Conservation (phyloP, 2,888 invertebrate species). For the Lasius platythorax region DNA sequence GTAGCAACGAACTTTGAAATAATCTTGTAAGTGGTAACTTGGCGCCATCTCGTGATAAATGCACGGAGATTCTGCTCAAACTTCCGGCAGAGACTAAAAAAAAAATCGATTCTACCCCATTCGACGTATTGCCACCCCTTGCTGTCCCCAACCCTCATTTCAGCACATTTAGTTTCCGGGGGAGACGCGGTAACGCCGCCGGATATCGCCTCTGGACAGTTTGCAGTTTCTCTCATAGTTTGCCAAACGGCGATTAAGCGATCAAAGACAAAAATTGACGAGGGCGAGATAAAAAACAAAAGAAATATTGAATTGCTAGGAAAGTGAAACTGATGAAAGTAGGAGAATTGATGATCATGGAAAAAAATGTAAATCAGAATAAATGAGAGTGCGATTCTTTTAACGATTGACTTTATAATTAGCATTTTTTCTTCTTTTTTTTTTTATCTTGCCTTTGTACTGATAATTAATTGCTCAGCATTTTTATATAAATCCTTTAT, state of each 20-base stretch:
- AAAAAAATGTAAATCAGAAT: background rate
- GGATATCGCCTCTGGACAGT: slow-evolving; percentile 79
- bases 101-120: slow-evolving; percentile 77
- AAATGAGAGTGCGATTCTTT: background rate
- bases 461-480: background rate
- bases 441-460: background rate
- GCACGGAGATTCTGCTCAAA: slow-evolving; percentile 67
- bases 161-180: slow-evolving; percentile 73
- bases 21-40: slow-evolving; percentile 56
- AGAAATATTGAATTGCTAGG: slow-evolving; percentile 18
- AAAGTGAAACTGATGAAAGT: slow-evolving; percentile 17
- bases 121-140: slow-evolving; percentile 67
- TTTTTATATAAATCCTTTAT: background rate
- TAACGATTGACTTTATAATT: background rate
- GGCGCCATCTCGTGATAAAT: slow-evolving; percentile 79
- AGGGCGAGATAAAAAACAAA: slow-evolving; percentile 46
- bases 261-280: slow-evolving; percentile 37
- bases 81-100: slow-evolving; percentile 72
- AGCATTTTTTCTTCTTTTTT: background rate
- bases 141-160: slow-evolving; percentile 59
- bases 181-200: slow-evolving; percentile 76
- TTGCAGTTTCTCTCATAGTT: slow-evolving; percentile 65
- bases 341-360: background rate
- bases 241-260: slow-evolving; percentile 64
- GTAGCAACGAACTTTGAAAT: slow-evolving; percentile 26